Percentiles rank a stretch among this genome's conserved stretches.
These are phyloP conservation scores for Desmodus rotundus DNA, from an alignment of 2,113 vertebrate genomes.

Conservation along the genomic window DNA sequence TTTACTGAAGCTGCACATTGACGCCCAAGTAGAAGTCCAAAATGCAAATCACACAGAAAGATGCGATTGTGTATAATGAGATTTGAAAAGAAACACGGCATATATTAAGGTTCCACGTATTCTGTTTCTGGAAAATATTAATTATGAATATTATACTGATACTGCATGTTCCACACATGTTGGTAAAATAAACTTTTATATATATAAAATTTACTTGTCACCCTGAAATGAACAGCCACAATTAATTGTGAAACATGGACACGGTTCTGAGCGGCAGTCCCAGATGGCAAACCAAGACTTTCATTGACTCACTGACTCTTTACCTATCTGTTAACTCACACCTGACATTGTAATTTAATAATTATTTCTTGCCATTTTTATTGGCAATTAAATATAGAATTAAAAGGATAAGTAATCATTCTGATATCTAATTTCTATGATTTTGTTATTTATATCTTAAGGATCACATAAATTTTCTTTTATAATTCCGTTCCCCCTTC, in stretches of 20 bases:
- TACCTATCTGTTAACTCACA: not conserved
- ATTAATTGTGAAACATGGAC: not conserved
- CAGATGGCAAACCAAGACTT: not conserved
- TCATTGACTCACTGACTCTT: not conserved
- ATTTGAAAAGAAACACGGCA: not conserved
- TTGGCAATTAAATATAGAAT: not conserved
- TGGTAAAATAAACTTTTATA: not conserved
- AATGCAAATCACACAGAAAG: not conserved
- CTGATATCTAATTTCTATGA: not conserved
- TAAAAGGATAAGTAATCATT: not conserved
- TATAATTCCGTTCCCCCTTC: not conserved
- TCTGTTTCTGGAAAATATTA: not conserved
- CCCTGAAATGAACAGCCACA: not conserved
- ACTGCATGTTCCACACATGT: not conserved
- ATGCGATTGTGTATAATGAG: not conserved
- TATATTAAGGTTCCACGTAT: not conserved
- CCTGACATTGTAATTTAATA: not conserved
- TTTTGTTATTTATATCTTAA: not conserved
- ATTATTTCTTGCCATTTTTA: not conserved
- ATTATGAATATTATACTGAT: not conserved
- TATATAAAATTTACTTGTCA: not conserved
- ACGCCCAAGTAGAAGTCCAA: not conserved
- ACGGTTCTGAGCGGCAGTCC: not conserved
- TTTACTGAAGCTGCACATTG: not conserved
- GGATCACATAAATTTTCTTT: not conserved